Evolutionary conservation across 2,797 vertebrate species (phyloP), one percentile per base, ranked within the genome.

Genomic region (Babyrousa celebensis): DNA sequence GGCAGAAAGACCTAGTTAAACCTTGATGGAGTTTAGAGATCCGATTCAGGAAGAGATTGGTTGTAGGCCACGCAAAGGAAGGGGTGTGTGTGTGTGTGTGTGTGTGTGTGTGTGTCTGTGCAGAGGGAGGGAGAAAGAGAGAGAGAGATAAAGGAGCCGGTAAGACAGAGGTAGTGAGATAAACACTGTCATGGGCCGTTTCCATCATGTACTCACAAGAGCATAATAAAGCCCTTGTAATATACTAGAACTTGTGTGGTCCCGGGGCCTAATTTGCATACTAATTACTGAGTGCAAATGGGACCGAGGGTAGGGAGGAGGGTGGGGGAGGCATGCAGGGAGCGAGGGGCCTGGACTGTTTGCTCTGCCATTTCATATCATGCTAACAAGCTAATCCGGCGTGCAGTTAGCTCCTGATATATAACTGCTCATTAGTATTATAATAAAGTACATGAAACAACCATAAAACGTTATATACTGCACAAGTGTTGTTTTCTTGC

Each of bases 381-480:
- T 99, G 99, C 99, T 99, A 99, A 99, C 99, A 99, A 99, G 99
- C 99, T 99, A 99, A 99, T 99, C 99, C 98, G 94, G 98, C 98
- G 98, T 98, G 98, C 98, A 99, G 98, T 99, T 99, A 98, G 98
- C 99, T 99, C 98, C 99, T 99, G 99, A 99, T 99, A 99, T 99
- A 99, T 98, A 98, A 99, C 99, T 99, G 99, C 99, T 99, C 99
- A 99, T 99, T 99, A 99, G 99, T 99, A 99, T 99, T 99, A 99
- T 99, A 99, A 99, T 99, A 99, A 99, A 99, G 99, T 99, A 99
- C 99, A 99, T 99, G 99, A 99, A 99, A 99, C 99, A 99, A 99
- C 99, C 99, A 99, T 99, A 99, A 99, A 99, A 99, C 99, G 99
- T 99, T 99, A 99, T 99, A 99, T 99, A 99, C 99, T 99, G 99